Evolutionary conservation across 2,888 invertebrate species (phyloP), one percentile per base, ranked within the genome.

Genomic region (Limulus polyphemus): DNA sequence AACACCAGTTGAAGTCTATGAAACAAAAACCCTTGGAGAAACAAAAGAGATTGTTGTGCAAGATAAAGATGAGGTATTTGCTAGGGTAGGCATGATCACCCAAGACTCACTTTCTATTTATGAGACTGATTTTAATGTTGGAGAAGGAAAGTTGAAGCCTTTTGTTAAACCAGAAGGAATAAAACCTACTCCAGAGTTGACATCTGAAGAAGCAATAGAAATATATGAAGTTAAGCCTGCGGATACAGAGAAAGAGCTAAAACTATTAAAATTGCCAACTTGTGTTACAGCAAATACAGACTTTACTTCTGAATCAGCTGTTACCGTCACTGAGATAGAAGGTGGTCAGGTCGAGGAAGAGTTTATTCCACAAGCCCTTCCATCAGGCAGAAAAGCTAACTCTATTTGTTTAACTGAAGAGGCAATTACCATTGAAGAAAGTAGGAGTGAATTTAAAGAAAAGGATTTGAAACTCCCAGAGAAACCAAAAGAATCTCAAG

Each of bases 301-400:
- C 7, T 32, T 32, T 32, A 32, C 32, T 2, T 32, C 32, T 32
- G 32, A 32, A 32, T 32, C 32, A 32, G 32, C 67, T 5, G 55
- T 68, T 52, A 63, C 62, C 47, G 51, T 70, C 11, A 59, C 50
- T 5, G 67, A 70, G 56, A 67, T 62, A 2, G 65, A 64, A 50
- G 57, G 57, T 10, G 62, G 63, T 32, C 59, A 60, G 48, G 52
- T 58, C 11, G 69, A 67, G 17, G 67, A 67, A 46, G 12, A 60
- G 11, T 57, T 70, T 47, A 54, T 56, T 3, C 47, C 60, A 13
- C 56, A 59, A 70, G 71, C 67, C 71, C 73, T 47, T 70, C 72
- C 59, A 67, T 73, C 59, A 68, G 69, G 55, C 17, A 65, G 62
- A 56, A 56, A 56, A 50, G 62, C 65, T 58, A 62, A 65, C 55